These are phyloP conservation scores for Entomobrya multifasciata DNA, from an alignment of 2,888 invertebrate genomes.

Conservation along the genomic window DNA sequence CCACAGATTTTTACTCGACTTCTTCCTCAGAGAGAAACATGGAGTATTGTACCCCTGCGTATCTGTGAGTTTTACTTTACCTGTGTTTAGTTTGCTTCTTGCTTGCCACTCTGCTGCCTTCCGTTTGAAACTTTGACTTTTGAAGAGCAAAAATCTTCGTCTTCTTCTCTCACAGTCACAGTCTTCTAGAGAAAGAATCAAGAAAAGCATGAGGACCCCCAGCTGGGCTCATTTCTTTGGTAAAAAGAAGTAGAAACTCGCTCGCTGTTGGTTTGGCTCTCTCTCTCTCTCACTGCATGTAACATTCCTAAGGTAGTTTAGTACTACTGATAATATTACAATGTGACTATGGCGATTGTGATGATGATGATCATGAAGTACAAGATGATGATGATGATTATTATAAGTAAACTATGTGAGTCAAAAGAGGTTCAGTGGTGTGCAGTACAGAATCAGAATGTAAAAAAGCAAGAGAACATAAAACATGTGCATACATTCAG, in stretches of 20 bases:
- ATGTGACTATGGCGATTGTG: too few species aligned
- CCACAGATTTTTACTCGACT: too few species aligned
- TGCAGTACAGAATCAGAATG: slow-evolving; percentile 12
- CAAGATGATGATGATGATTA: background rate
- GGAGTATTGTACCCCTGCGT: slow-evolving; percentile 26
- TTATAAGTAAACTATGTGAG: background rate
- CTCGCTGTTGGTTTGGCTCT: slow-evolving; percentile 23
- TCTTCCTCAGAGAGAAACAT: background rate
- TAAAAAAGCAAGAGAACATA: background rate
- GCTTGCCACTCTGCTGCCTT: slow-evolving; percentile 18
- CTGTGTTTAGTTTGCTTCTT: background rate
- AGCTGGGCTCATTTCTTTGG: slow-evolving; percentile 67
- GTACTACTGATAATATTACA: slow-evolving; percentile 34
- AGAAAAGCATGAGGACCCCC: slow-evolving; percentile 72
- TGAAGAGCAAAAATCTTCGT: background rate
- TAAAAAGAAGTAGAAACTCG: slow-evolving; percentile 47
- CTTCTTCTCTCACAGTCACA: background rate
- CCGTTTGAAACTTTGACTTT: slow-evolving; percentile 47
- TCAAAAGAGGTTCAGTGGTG: background rate
- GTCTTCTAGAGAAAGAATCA: slow-evolving; percentile 46
- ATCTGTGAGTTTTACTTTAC: too few species aligned
- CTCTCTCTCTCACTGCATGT: slow-evolving; percentile 19
- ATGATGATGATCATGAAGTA: background rate
- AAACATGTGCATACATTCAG: background rate
- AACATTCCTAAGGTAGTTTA: slow-evolving; percentile 54